These are phyloP conservation scores for Dermochelys coriacea DNA, from an alignment of 2,797 vertebrate genomes.

Conservation along the genomic window DNA sequence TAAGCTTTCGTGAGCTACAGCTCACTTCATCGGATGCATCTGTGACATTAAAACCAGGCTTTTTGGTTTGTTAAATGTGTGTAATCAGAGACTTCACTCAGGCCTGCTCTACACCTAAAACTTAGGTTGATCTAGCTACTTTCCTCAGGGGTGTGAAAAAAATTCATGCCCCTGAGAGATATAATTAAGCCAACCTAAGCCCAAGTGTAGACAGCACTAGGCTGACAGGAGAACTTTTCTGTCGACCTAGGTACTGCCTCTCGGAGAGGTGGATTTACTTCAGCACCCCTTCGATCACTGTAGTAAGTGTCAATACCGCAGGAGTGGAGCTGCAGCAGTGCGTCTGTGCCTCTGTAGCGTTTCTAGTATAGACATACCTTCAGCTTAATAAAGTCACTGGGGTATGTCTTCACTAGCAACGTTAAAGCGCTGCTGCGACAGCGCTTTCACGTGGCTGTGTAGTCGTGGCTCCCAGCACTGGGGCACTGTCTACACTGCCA, in stretches of 20 bases:
- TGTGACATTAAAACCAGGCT: not conserved
- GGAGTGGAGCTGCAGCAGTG: not conserved
- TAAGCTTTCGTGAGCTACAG: too few species aligned
- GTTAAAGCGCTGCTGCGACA: too few species aligned
- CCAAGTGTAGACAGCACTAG: not conserved
- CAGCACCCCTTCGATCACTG: not conserved
- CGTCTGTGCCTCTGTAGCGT: not conserved
- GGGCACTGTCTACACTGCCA: too few species aligned
- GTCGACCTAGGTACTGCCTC: not conserved
- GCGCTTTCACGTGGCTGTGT: too few species aligned
- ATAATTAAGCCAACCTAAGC: not conserved
- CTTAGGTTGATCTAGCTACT: not conserved
- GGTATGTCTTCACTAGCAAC: too few species aligned
- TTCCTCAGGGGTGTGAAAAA: not conserved
- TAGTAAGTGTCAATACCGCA: not conserved
- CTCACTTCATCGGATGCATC: too few species aligned
- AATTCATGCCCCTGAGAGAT: not conserved
- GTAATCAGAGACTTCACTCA: not conserved
- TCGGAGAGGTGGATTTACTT: not conserved
- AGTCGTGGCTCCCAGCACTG: too few species aligned
- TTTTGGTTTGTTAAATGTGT: not conserved
- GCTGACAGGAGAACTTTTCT: not conserved
- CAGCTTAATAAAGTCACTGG: not conserved
- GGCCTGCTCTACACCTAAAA: not conserved
- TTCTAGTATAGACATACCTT: not conserved